Evolutionary conservation across 2,797 vertebrate species (phyloP).

Genomic region (Sebastes kiyomatsui): DNA sequence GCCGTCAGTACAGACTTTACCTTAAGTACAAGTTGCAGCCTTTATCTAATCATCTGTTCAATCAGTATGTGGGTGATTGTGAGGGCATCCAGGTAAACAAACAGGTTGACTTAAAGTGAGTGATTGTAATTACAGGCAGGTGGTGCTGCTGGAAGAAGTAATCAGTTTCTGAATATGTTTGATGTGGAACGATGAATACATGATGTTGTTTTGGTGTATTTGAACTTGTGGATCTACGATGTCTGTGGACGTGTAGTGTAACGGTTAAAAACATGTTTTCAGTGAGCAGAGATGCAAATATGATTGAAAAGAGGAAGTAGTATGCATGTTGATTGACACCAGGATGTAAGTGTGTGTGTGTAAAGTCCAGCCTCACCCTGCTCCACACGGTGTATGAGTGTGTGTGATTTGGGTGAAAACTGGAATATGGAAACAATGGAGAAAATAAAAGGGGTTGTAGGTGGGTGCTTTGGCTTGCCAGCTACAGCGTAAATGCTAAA

Average conservation of each 20-base stretch:
- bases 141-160: neutral
- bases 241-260: neutral
- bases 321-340: neutral
- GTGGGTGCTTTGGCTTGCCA: slow-evolving; percentile 10
- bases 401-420: too few species aligned
- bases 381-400: neutral
- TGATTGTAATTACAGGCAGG: neutral
- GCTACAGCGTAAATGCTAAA: neutral
- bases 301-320: slow-evolving; percentile 31
- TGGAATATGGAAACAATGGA: neutral
- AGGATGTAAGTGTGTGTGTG: neutral
- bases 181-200: too few species aligned
- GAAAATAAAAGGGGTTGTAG: slow-evolving; percentile 26
- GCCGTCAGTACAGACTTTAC: too few species aligned
- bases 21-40: neutral
- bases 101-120: neutral
- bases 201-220: neutral
- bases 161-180: too few species aligned
- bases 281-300: slow-evolving; percentile 27
- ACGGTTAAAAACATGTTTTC: neutral
- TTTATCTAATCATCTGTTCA: neutral
- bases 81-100: neutral
- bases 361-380: slow-evolving; percentile 39
- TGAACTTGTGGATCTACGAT: neutral
- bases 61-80: neutral